Evolutionary conservation across 1,140 invertebrate species (phyloP).

Genomic region (Amphibalanus amphitrite): DNA sequence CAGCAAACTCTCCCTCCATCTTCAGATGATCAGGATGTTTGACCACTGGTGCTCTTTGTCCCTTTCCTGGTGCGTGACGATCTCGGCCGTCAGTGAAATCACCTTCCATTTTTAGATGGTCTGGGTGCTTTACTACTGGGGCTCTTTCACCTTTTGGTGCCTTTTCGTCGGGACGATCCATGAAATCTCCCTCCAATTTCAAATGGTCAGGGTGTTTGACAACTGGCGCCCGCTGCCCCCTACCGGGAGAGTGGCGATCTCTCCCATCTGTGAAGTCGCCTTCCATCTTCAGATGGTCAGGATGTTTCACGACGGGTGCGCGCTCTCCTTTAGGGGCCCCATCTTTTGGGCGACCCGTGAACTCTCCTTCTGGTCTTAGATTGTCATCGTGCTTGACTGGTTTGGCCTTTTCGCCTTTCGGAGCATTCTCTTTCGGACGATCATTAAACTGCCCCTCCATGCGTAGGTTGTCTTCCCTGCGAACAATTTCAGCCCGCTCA

Average conservation of each 20-base stretch:
- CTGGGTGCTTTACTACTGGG: constrained; percentile 29
- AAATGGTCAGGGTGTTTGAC: constrained; percentile 18
- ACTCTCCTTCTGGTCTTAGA: constrained; percentile 51
- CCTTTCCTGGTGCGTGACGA: constrained; percentile 8
- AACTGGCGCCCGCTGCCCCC: constrained; percentile 12
- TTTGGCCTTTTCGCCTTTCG: not conserved
- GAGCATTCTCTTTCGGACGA: not conserved
- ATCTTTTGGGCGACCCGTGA: constrained; percentile 22
- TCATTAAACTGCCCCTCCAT: constrained; percentile 17
- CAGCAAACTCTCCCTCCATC: constrained; percentile 37
- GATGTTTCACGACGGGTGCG: constrained; percentile 19
- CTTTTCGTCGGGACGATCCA: constrained; percentile 29
- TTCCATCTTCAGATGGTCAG: constrained; percentile 14
- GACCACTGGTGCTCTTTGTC: constrained; percentile 28
- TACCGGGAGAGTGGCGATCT: constrained; percentile 13
- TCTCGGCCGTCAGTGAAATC: constrained; percentile 14
- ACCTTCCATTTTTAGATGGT: constrained; percentile 30
- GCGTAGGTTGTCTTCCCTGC: constrained; percentile 37
- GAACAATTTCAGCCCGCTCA: constrained; percentile 25
- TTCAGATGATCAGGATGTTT: constrained; percentile 36
- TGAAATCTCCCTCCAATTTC: constrained; percentile 19
- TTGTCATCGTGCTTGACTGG: constrained; percentile 20
- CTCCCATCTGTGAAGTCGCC: constrained; percentile 4
- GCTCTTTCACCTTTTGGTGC: constrained; percentile 28
- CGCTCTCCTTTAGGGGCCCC: constrained; percentile 7